Evolutionary conservation across 2,888 invertebrate genomes (phyloP), one percentile per base, ranked within the genome.

Genomic region (Cerastis rubricosa): DNA sequence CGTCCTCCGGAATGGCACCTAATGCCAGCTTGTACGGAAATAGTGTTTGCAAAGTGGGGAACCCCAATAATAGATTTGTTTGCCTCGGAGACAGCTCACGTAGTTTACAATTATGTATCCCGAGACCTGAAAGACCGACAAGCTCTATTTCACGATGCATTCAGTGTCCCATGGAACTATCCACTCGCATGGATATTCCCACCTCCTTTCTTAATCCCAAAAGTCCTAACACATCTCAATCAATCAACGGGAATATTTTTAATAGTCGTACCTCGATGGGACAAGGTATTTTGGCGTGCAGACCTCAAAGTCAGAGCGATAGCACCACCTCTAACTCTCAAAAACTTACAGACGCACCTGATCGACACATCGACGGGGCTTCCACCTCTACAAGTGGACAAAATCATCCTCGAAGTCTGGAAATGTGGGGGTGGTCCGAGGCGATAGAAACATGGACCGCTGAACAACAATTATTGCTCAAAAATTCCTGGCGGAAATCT

Each of bases 151-250:
- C 59, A 70, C 70, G 70, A 61, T 45, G 59, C 45, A 25, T 70
- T 70, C 59, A 25, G 25, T 29, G 29, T 61, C 29, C 25, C 45
- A 29, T 70, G 70, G 70, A 70, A 70, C 19, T 70, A 70, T 29
- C 45, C 40, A 19, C 57, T 59, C 9, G 43, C 59, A 22, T 70
- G 69, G 69, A 1, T 57, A 9, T 69, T 69, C 29, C 69, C 59
- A 29, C 69, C 71, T 7, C 71, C 63, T 1, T 71, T 63, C 17
- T 35, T 71, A 49, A n/a, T 49, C 0, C 63, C 63, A 40, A 73
- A 61, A 70, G 66, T 74, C 29, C 43, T 78, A 19, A 61, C 66
- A 11, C 67, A 78, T 63, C 70, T 71, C 29, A 78, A 78, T 67
- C 74, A 54, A 25, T 66, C 78, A 9, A 63, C 54, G 2, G 74